Evolutionary conservation across 2,113 vertebrate species (phyloP), one percentile per base, ranked within the genome.

Genomic region (Sialia sialis): DNA sequence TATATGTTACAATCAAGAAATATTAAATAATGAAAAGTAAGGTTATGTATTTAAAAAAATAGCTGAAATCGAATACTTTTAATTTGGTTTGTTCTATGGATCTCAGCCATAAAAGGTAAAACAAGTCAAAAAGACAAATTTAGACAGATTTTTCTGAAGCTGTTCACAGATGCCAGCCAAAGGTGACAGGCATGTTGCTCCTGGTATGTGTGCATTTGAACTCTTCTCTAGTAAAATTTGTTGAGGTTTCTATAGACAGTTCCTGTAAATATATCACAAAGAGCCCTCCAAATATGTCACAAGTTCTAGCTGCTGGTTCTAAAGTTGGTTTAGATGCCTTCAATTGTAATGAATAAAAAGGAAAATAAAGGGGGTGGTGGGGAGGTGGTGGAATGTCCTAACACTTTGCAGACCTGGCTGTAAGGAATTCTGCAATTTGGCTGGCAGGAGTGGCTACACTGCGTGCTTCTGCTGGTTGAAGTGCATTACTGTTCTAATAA

Each of bases 291-390:
- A 2, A 70, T 83, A 58, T 30, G 51, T 52, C 55, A 29, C 18
- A 51, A 83, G 32, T 41, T 79, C 26, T 19, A 59, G 78, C 44
- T 81, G 43, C 62, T 48, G 14, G 25, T 52, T 46, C 73, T 68
- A 68, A 58, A 58, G 32, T 32, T 25, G 38, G 20, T 52, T 49
- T 51, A 54, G 64, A 26, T 82, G 26, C 27, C 49, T 86, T 68
- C 38, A 77, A 52, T 34, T 82, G 38, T 58, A 68, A 54, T 48
- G 30, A 77, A 41, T 39, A 5, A 30, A 48, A 41, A 58, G 17
- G 15, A 44, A 21, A 51, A 3, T 21, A 39, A 18, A 4, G 3
- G 4, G 4, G 4, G 4, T n/a, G 23, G 2, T 1, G 1, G 7
- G 10, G 3, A 6, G 4, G 23, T 13, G 51, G 63, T 30, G 84